These are phyloP conservation scores for Pardalotus punctatus DNA, from an alignment of 2,113 vertebrate species.

Conservation along the genomic window DNA sequence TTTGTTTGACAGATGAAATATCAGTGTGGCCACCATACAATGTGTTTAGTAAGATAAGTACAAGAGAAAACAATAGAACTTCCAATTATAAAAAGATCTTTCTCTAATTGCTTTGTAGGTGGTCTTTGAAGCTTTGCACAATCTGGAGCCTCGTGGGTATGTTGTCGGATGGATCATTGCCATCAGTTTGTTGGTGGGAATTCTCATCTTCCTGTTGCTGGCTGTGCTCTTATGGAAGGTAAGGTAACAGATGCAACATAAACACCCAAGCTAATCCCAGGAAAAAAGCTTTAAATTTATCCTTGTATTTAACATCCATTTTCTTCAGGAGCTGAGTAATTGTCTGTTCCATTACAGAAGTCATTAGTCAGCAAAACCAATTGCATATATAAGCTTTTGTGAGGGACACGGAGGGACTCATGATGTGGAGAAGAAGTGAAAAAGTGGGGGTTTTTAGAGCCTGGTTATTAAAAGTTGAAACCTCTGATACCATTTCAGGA, in stretches of 20 bases:
- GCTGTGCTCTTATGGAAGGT: constrained; percentile 99
- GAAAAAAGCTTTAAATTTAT: background rate
- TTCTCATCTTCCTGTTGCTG: constrained; percentile 96
- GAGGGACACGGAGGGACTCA: background rate
- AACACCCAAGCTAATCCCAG: background rate
- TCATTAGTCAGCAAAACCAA: background rate
- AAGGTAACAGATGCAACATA: constrained; percentile 53
- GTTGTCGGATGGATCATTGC: constrained; percentile 99
- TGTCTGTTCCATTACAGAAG: background rate
- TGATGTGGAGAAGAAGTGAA: background rate
- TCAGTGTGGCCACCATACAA: background rate
- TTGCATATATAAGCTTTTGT: background rate
- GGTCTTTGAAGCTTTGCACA: constrained; percentile 96
- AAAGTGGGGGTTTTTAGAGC: background rate
- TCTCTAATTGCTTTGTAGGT: constrained; percentile 76
- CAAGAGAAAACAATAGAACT: constrained; percentile 1
- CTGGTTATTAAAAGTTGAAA: background rate
- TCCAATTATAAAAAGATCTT: background rate
- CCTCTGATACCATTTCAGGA: background rate
- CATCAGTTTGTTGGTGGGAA: constrained; percentile 96
- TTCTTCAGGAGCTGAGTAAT: background rate
- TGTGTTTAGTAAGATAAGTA: constrained; percentile 22
- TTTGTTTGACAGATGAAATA: constrained; percentile 48
- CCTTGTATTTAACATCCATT: background rate
- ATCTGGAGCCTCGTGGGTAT: constrained; percentile 94